Conservation (phyloP, 2,888 invertebrate genomes). For the Orthonychiurus folsomi region DNA sequence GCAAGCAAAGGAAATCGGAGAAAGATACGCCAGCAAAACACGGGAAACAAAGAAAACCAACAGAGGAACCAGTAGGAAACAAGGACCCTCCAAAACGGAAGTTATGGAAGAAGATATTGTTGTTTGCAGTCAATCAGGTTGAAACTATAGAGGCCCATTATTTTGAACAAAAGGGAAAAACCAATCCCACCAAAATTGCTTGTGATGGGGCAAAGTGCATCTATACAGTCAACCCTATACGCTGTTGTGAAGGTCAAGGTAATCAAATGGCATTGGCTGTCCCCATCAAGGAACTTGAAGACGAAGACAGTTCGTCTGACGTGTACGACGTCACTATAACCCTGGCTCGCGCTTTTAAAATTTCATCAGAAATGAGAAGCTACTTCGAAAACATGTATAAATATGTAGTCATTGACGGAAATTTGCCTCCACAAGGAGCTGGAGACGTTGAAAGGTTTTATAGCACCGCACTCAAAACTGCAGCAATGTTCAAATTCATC, state of each 20-base stretch:
- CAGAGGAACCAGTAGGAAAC: background rate
- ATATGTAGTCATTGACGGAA: background rate
- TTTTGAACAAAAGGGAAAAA: background rate
- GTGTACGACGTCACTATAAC: background rate
- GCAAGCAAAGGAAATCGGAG: background rate
- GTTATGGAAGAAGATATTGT: background rate
- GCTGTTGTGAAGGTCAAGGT: background rate
- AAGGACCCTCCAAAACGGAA: background rate
- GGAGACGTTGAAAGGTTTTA: background rate
- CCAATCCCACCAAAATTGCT: constrained; percentile 1
- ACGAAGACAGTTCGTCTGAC: background rate
- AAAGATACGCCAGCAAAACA: too few relatives aligned
- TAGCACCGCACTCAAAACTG: constrained; percentile 9
- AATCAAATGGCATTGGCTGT: background rate
- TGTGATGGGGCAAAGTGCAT: background rate
- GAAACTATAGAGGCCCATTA: background rate
- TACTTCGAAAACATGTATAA: background rate
- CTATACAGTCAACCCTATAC: constrained; percentile 5
- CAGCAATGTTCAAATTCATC: background rate
- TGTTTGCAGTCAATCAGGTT: background rate
- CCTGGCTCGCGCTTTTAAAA: background rate
- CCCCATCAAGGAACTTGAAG: background rate
- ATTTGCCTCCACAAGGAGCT: background rate
- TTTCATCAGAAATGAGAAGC: background rate
- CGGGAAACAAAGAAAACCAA: too few relatives aligned